Conservation (phyloP, 2,888 invertebrate genomes). For the Zaprionus obscuricornis region DNA sequence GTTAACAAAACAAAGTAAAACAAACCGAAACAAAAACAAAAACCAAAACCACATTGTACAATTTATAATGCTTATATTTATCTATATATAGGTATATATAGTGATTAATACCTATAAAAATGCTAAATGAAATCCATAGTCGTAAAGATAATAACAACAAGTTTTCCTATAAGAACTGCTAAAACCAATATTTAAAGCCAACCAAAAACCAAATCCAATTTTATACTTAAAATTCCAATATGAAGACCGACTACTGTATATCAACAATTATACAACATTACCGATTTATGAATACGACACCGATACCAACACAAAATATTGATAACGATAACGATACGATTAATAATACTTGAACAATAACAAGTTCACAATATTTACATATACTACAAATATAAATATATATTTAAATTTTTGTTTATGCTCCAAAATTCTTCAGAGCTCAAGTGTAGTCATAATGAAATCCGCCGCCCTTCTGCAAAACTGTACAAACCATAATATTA, state of each 20-base stretch:
- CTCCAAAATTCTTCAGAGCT: conserved; percentile 2
- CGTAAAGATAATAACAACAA: conserved; percentile 34
- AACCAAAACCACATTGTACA: conserved; percentile 54
- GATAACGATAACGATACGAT: background rate
- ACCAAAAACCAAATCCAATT: conserved; percentile 25
- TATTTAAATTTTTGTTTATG: conserved; percentile 11
- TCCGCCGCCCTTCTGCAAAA: too few species aligned
- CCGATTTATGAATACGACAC: too few species aligned
- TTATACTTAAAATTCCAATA: conserved; percentile 26
- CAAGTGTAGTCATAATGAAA: too few species aligned
- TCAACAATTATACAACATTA: too few species aligned
- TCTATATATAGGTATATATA: conserved; percentile 56
- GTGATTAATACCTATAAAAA: conserved; percentile 8
- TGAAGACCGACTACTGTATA: conserved; percentile 23
- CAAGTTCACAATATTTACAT: conserved; percentile 1
- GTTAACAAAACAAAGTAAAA: conserved; percentile 49
- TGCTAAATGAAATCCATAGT: conserved; percentile 15
- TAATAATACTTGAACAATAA: conserved; percentile 11
- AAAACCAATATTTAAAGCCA: conserved; percentile 29
- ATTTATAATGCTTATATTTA: conserved; percentile 44
- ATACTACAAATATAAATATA: conserved; percentile 4
- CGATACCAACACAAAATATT: conserved; percentile 8
- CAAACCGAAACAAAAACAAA: too few species aligned
- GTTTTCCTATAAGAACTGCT: conserved; percentile 27
- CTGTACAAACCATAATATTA: conserved; percentile 2